Conservation (phyloP, 2,113 vertebrate species). For the Cynopterus brachyotis region DNA sequence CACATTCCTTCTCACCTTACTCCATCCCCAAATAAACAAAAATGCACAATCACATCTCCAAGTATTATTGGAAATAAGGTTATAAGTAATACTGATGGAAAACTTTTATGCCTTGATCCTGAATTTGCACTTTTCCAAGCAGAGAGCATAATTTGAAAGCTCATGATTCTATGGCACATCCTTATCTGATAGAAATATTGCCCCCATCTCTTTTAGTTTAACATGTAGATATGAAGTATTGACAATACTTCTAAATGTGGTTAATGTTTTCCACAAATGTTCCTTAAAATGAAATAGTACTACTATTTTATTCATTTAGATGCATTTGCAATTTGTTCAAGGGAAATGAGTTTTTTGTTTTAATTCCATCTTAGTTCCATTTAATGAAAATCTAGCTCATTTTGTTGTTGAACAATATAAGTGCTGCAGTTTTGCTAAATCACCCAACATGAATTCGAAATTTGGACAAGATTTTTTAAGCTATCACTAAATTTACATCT, state of each 20-base stretch:
- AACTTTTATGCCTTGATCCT: neutral
- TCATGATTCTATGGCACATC: neutral
- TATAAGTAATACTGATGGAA: neutral
- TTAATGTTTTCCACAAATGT: conserved; percentile 55
- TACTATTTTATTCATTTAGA: conserved; percentile 62
- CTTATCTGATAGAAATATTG: conserved; percentile 58
- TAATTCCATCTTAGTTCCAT: conserved; percentile 77
- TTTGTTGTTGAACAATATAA: conserved; percentile 76
- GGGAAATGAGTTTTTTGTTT: conserved; percentile 80
- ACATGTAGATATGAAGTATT: conserved; percentile 52
- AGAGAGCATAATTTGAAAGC: conserved; percentile 4
- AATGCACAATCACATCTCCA: neutral
- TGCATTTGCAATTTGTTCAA: conserved; percentile 59
- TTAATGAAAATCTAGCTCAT: conserved; percentile 83
- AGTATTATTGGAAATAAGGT: neutral
- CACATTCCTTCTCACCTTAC: neutral
- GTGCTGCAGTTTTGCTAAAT: conserved; percentile 69
- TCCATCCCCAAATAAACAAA: neutral
- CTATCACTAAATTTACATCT: conserved; percentile 81
- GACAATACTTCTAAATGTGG: conserved; percentile 47
- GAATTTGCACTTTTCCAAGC: neutral
- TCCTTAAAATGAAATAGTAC: conserved; percentile 61
- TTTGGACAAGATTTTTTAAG: conserved; percentile 70
- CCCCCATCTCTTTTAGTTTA: conserved; percentile 51
- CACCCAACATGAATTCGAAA: conserved; percentile 68